Base-by-base conservation (phyloP, 2,797 vertebrate species). In the Lycodopsis pacificus region DNA sequence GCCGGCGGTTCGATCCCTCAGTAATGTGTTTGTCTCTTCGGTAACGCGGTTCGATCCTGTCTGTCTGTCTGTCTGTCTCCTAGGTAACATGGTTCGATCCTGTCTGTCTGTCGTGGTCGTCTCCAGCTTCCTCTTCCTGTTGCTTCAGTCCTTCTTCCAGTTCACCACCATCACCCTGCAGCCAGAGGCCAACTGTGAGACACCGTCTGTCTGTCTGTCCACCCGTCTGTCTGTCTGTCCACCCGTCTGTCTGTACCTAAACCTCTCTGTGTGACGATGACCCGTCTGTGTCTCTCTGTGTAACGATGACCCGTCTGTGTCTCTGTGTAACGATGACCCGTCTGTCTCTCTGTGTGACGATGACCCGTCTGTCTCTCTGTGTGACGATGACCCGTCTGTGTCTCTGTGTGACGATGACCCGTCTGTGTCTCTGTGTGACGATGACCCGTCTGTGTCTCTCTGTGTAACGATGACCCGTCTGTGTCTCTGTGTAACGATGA, bases 101-200 rank as follows among this genome's bases (percentile, higher is more conserved):
- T 88, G 88, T 73, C 81, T 90, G 72, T 87, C 44, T 11, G 84
- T 61, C 0, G 40, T 86, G 7, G 87, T 86, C n/a, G 73, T 86
- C 38, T 85, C 69, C 84, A 92, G 91, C 49, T 79, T 88, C 59
- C 65, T 90, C 36, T 92, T 92, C 83, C 78, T 91, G 72, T 38
- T 87, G 4, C 73, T 92, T 30, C 91, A 92, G 85, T 79, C 73
- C 0, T 85, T 84, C 80, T 91, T 87, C 77, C 89, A 88, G 79
- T 25, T 92, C 53, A 89, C 80, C 7, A 81, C 73, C 0, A 32
- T 63, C 0, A 76, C 73, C 0, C 76, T 91, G 19, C 77, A 86
- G 49, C 85, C 89, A 0, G 82, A 81, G 4, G 53, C 14, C 72
- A 92, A 89, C 78, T 92, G 91, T 92, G 58, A 84, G 90, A 46